phyloP scores from a whole-genome alignment of 2,888 invertebrate genomes.

The Machimus atricapillus region DNA sequence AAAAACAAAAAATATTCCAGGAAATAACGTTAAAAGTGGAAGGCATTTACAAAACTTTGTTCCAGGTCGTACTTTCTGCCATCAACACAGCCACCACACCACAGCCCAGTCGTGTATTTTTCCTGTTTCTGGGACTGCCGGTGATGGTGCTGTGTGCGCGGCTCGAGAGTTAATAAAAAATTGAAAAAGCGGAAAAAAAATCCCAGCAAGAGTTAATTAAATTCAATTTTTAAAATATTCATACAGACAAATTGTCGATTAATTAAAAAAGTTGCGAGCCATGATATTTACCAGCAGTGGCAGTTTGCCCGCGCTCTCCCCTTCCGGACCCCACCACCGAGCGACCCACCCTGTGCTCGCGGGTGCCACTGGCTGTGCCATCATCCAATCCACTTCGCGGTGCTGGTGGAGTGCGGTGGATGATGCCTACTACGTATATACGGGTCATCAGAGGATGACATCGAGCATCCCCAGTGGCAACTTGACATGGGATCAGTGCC shows the following conservation, averaged over 20 bases:
- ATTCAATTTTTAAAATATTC: constrained; percentile 44
- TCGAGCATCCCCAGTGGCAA: constrained; percentile 22
- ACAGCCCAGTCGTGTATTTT: background rate
- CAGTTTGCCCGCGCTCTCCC: background rate
- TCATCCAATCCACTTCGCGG: background rate
- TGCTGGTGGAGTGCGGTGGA: background rate
- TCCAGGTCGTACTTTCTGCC: background rate
- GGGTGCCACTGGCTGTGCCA: background rate
- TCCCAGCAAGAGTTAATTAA: constrained; percentile 39
- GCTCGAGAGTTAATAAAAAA: constrained; percentile 5
- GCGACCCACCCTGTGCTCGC: background rate
- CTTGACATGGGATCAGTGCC: constrained; percentile 30
- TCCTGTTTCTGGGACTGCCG: background rate
- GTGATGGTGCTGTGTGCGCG: background rate
- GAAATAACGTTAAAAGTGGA: background rate
- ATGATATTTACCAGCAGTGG: constrained; percentile 27
- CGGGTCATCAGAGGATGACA: constrained; percentile 30
- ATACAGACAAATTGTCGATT: constrained; percentile 43
- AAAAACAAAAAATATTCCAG: background rate
- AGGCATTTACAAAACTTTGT: background rate
- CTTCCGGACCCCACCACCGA: no score
- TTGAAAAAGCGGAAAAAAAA: constrained; percentile 30
- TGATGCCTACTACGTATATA: background rate
- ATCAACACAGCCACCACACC: background rate
- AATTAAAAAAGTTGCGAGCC: constrained; percentile 41